Evolutionary conservation across 2,888 invertebrate species (phyloP), one percentile per base, ranked within the genome.

Genomic region (Drepana falcataria): DNA sequence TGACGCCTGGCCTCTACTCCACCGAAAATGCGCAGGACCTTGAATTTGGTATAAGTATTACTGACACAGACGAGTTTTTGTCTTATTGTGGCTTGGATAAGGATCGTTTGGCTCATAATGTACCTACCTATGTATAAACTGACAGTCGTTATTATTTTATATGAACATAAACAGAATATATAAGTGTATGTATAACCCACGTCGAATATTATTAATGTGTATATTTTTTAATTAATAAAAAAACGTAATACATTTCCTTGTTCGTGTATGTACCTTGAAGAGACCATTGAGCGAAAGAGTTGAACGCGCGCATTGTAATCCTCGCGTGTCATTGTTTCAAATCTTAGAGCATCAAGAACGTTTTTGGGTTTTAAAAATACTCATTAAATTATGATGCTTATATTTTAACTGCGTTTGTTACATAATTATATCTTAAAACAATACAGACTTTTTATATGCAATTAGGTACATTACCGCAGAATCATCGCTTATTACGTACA

Each of bases 261-360:
- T 86, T 69, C 82, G 85, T 86, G 85, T 83, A 82, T 75, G 84
- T 86, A 79, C 83, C 80, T 82, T 77, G 79, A 78, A 66, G 70
- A 75, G 81, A 77, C 71, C 77, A 69, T 66, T 69, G 68, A 71
- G 71, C 69, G 69, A 75, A 73, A 79, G 77, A 80, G 63, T 73
- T 76, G 66, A 78, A 79, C 76, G 75, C 75, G 75, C 71, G 63
- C 59, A 56, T 57, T 60, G 44, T 51, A 48, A 54, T 54, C 55
- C 54, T 53, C 56, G 48, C 47, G 5, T n/a, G 40, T 55, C 47
- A 44, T 9, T 9, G 44, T 2, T 37, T 5, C 21, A 21, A 37
- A 3, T 5, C 37, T 37, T 44, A 44, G 9, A 44, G 9, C 9
- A 44, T 9, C 21, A 21, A 21, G 21, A 21, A 21, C 21, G 21